phyloP scores from a whole-genome alignment of 1,140 invertebrate species.

The Nylanderia fulva region DNA sequence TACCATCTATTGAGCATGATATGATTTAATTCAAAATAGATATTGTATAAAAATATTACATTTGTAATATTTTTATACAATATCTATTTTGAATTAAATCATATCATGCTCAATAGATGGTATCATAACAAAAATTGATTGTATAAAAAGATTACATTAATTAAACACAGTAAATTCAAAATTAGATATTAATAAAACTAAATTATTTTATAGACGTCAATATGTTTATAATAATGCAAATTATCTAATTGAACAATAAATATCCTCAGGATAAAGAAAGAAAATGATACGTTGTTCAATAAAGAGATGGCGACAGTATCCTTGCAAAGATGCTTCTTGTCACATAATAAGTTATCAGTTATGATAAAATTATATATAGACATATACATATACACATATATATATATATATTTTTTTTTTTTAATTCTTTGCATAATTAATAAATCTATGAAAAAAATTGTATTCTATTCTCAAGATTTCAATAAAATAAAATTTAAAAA shows the following conservation, averaged over 20 bases:
- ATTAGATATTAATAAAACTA: not conserved
- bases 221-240: not conserved
- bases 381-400: too few relatives aligned
- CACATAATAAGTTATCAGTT: not conserved
- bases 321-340: not conserved
- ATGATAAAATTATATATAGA: not conserved
- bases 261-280: not conserved
- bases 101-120: not conserved
- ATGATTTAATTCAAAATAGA: not conserved
- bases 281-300: not conserved
- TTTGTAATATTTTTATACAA: not conserved
- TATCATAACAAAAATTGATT: not conserved
- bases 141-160: too few relatives aligned
- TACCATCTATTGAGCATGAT: not conserved
- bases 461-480: not conserved
- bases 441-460: constrained; percentile 10
- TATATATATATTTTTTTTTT: not conserved
- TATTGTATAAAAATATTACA: not conserved
- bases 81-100: not conserved
- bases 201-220: not conserved
- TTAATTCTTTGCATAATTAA: not conserved
- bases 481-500: not conserved
- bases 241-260: not conserved
- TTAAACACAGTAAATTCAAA: not conserved
- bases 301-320: constrained; percentile 6